Evolutionary conservation across 1,140 invertebrate species (phyloP).

Genomic region (Belonocnema kinseyi): DNA sequence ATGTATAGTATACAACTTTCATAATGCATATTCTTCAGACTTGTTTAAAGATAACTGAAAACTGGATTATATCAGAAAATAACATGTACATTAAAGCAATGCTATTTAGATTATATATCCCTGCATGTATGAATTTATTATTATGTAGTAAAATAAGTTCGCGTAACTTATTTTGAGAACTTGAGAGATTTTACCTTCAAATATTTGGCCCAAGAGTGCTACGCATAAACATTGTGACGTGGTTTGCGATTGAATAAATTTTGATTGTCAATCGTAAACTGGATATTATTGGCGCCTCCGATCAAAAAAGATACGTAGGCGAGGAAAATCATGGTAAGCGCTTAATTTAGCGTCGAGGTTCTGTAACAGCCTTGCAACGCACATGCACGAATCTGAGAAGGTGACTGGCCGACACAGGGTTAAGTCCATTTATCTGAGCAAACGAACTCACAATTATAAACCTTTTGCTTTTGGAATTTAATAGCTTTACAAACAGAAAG

Average conservation of each 20-base stretch:
- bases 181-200: neutral
- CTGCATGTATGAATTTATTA: neutral
- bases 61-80: neutral
- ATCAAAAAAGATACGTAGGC: neutral
- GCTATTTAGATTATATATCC: neutral
- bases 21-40: neutral
- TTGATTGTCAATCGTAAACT: neutral
- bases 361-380: neutral
- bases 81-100: neutral
- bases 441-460: no score
- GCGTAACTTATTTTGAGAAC: no score
- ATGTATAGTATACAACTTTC: slow-evolving; percentile 37
- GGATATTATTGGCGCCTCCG: neutral
- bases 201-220: neutral
- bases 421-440: neutral
- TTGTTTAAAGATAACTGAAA: neutral
- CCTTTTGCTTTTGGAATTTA: no score
- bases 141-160: no score
- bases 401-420: neutral
- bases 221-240: neutral
- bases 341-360: slow-evolving; percentile 13
- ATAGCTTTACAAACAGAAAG: no score
- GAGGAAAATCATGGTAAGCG: neutral
- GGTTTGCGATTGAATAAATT: neutral
- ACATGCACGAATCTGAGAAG: neutral